These are phyloP conservation scores for Melanotaenia duboulayi DNA, from an alignment of 2,113 vertebrate genomes.

Conservation along the genomic window DNA sequence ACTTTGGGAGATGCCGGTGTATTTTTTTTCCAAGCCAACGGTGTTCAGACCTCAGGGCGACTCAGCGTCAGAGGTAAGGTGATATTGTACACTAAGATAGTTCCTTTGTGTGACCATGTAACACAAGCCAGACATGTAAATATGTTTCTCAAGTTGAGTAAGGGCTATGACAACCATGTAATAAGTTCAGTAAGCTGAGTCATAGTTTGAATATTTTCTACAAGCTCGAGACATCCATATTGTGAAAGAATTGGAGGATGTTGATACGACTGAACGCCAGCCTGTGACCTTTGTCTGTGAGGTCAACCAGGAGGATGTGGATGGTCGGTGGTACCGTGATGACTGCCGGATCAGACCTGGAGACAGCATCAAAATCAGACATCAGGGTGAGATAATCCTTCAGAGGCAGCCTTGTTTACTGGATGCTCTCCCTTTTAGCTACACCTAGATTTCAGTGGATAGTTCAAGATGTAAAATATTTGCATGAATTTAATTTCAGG, in stretches of 20 bases:
- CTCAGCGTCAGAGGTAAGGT: constrained; percentile 88
- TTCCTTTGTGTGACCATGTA: background rate
- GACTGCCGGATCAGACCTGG: constrained; percentile 84
- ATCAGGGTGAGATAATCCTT: constrained; percentile 84
- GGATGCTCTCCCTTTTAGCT: background rate
- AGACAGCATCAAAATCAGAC: constrained; percentile 88
- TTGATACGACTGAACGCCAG: constrained; percentile 88
- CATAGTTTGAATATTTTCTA: constrained; percentile 30
- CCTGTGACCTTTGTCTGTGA: constrained; percentile 87
- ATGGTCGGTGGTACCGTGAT: constrained; percentile 92
- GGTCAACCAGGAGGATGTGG: constrained; percentile 90
- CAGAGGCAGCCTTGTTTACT: background rate
- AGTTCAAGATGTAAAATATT: background rate
- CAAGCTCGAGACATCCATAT: constrained; percentile 90
- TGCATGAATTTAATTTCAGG: constrained; percentile 77
- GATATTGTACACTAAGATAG: background rate
- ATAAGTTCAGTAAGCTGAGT: constrained; percentile 3
- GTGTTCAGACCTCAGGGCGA: constrained; percentile 83
- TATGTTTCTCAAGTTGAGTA: no score
- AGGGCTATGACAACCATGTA: no score
- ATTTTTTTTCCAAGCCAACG: constrained; percentile 87
- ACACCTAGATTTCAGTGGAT: background rate
- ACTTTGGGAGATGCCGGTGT: constrained; percentile 86
- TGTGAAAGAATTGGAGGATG: constrained; percentile 85
- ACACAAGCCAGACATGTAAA: background rate